Evolutionary conservation across 1,140 invertebrate species (phyloP), one percentile per base, ranked within the genome.

Genomic region (Triops longicaudatus): DNA sequence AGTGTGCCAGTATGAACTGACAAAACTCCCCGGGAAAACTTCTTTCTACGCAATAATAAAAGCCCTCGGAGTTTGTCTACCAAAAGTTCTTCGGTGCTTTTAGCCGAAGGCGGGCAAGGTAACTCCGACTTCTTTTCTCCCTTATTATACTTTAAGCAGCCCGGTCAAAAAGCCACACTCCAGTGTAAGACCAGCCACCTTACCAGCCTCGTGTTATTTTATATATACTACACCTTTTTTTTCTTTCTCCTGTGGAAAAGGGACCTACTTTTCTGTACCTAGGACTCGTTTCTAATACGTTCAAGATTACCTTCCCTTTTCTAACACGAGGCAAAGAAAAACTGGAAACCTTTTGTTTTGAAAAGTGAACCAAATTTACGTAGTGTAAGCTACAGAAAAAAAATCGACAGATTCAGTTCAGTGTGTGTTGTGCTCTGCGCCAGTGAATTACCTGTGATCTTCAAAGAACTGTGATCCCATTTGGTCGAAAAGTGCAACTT

Each of bases 111-210:
- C 31, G 31, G 31, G 31, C 17, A 63, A 63, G 50, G 50, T 9
- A 63, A 63, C 50, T 63, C 50, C 22, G 14, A 37, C 50, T 63
- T 63, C 50, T 63, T 63, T 63, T 63, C 31, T 37, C 50, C 50
- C 50, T 22, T 63, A 63, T 63, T 63, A 63, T 63, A 63, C 50
- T 63, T 63, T 63, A 63, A 22, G 31, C 31, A 37, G 17, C 17
- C 50, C 50, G 50, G 50, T 22, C 50, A 63, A 63, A 63, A 63
- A 22, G 50, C 50, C 50, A 63, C 31, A 37, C 50, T 63, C 50
- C 50, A 63, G 50, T 63, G 50, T 63, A 22, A 17, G 17, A 63
- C 50, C 50, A 63, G 50, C 50, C 17, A 63, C 17, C 50, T 63
- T 63, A 63, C 50, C 31, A 63, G 50, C 50, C 50, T 63, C 50